A percentile compares a stretch with the other conserved stretches of the same genome.
Conservation (phyloP, 2,888 invertebrate species). For the Patella caerulea region DNA sequence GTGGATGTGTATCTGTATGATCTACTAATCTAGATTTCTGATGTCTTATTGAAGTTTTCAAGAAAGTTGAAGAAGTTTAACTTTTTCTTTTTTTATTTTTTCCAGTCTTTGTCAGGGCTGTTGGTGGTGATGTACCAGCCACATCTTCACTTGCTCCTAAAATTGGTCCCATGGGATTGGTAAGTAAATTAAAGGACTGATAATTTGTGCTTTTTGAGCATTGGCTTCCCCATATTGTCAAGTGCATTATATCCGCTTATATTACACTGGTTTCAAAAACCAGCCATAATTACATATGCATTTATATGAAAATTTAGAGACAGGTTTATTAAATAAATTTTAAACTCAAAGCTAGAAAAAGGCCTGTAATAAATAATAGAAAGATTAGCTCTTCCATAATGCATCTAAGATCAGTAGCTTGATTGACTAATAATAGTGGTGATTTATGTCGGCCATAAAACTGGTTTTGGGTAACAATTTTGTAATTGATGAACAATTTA, state of each 20-base stretch:
- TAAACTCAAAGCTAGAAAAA: too few relatives aligned
- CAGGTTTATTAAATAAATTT: too few relatives aligned
- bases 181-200: conserved; percentile 75
- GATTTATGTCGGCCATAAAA: too few relatives aligned
- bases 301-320: too few relatives aligned
- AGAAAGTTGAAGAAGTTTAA: conserved; percentile 4
- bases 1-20: too few relatives aligned
- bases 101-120: conserved; percentile 94
- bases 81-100: conserved; percentile 76
- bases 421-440: too few relatives aligned
- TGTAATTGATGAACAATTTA: conserved; percentile 9
- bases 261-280: too few relatives aligned
- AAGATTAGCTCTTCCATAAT: neutral
- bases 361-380: neutral
- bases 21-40: too few relatives aligned
- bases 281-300: too few relatives aligned
- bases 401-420: neutral
- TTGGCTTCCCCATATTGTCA: neutral
- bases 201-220: too few relatives aligned
- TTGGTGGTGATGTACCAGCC: conserved; percentile 99
- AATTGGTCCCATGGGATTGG: conserved; percentile 99
- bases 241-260: neutral
- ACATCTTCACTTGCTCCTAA: conserved; percentile 99
- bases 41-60: neutral
- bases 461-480: neutral